A percentile compares a stretch with the other conserved stretches of the same genome.
phyloP scores from a whole-genome alignment of 1,140 invertebrate genomes.

The Plodia interpunctella region DNA sequence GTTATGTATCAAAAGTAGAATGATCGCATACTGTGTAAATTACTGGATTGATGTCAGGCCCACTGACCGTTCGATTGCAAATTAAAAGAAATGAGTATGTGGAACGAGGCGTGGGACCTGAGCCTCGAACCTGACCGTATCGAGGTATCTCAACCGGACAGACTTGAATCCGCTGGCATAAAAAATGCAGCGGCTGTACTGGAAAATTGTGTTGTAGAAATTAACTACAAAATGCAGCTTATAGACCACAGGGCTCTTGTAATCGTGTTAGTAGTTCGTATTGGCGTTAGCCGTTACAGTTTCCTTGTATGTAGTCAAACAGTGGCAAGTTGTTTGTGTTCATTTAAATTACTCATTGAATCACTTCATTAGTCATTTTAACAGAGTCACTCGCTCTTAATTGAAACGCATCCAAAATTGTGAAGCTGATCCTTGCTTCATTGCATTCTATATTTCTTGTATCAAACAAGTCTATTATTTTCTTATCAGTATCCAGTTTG shows the following conservation, averaged over 20 bases:
- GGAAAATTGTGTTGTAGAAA: slow-evolving; percentile 34
- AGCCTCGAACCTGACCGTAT: slow-evolving; percentile 64
- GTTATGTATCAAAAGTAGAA: no score
- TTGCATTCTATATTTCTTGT: neutral
- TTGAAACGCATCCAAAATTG: slow-evolving; percentile 56
- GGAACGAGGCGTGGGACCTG: slow-evolving; percentile 54
- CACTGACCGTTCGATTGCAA: slow-evolving; percentile 34
- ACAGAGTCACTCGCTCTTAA: slow-evolving; percentile 53
- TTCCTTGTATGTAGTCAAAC: slow-evolving; percentile 6
- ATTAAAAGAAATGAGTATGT: slow-evolving; percentile 49
- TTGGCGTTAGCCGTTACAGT: slow-evolving; percentile 5
- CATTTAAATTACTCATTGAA: slow-evolving; percentile 63
- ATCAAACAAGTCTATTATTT: neutral
- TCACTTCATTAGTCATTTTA: slow-evolving; percentile 62
- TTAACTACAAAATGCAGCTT: slow-evolving; percentile 19
- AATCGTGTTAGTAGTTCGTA: slow-evolving; percentile 2
- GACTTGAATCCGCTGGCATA: slow-evolving; percentile 51
- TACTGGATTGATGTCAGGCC: slow-evolving; percentile 19
- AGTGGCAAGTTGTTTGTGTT: slow-evolving; percentile 34
- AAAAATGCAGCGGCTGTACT: slow-evolving; percentile 41
- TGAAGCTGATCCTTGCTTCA: slow-evolving; percentile 20
- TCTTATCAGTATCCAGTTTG: slow-evolving; percentile 14
- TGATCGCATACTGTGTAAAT: neutral
- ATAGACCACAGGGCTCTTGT: slow-evolving; percentile 19
- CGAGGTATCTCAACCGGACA: slow-evolving; percentile 70